Base-by-base conservation (phyloP, 2,888 invertebrate species). In the Cabera pusaria region DNA sequence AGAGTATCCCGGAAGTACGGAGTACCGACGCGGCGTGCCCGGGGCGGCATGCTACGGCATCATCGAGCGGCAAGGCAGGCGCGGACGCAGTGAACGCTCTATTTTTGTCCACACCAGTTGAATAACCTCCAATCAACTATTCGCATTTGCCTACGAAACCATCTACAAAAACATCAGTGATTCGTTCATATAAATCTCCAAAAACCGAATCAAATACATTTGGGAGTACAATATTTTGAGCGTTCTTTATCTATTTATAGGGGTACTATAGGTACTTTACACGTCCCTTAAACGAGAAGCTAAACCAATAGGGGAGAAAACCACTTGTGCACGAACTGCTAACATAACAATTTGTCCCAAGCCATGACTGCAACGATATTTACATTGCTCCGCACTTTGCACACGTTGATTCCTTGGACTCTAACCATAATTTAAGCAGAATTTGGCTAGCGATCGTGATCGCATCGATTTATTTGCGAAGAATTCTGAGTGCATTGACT, bases 71-170 rank as follows among this genome's bases (percentile, higher is more conserved):
- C 60, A 61, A 51, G 62, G 62, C 60, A 72, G 69, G 73, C 69
- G 69, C 72, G 67, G 62, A 59, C 70, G 63, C 55, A 65, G 66
- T 59, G 79, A 76, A 71, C 76, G 77, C 61, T 77, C 85, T 88
- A 87, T 88, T 88, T 88, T 68, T 67, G 83, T 76, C 66, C 71
- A 56, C 77, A 84, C 69, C 82, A 85, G 88, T 88, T 88, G 86
- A 88, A 87, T 87, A 85, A 87, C 88, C 88, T 86, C 85, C 83
- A 87, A 87, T 88, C 84, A 86, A 82, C 80, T 88, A 86, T 87
- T 86, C 76, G 86, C 86, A 86, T 77, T 86, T 74, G 78, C 74
- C 77, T 77, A 73, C 62, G 63, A 73, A 67, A 64, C 61, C 67
- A 52, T 59, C 68, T 70, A 60, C 62, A 63, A 58, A 55, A 59